These are phyloP conservation scores for Globia sparganii DNA, from an alignment of 2,888 invertebrate genomes.

Conservation along the genomic window DNA sequence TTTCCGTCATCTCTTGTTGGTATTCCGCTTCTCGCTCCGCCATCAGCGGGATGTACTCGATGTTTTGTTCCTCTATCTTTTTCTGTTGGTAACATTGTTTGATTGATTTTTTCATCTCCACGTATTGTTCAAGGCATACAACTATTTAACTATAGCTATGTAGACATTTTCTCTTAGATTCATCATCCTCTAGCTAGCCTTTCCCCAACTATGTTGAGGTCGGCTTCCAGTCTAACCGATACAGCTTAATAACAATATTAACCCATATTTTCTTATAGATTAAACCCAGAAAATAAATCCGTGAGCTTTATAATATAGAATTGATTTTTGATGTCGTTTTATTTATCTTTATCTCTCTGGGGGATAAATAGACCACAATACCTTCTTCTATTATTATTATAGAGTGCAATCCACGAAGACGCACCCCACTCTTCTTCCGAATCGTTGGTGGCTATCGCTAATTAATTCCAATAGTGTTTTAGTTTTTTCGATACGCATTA, in stretches of 20 bases:
- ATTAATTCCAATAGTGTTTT: no score
- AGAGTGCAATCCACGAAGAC: no score
- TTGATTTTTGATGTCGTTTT: not conserved
- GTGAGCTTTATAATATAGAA: not conserved
- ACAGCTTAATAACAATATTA: no score
- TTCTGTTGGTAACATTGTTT: constrained; percentile 69
- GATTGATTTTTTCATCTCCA: not conserved
- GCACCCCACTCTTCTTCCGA: no score
- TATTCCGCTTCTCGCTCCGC: constrained; percentile 90
- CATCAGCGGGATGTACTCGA: constrained; percentile 89
- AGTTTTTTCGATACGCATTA: no score
- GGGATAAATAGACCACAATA: not conserved
- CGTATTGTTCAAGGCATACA: not conserved
- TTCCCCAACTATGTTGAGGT: no score
- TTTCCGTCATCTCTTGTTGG: constrained; percentile 88
- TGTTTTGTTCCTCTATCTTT: constrained; percentile 89
- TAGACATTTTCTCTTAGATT: not conserved
- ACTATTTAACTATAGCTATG: no score
- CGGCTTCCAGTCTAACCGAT: no score
- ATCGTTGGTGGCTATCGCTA: no score
- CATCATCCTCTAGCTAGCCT: no score
- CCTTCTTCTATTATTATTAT: not conserved
- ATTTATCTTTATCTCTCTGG: not conserved
- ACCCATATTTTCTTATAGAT: not conserved
- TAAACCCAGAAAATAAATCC: not conserved